phyloP scores from a whole-genome alignment of 2,113 vertebrate genomes.

The Gorilla gorilla region DNA sequence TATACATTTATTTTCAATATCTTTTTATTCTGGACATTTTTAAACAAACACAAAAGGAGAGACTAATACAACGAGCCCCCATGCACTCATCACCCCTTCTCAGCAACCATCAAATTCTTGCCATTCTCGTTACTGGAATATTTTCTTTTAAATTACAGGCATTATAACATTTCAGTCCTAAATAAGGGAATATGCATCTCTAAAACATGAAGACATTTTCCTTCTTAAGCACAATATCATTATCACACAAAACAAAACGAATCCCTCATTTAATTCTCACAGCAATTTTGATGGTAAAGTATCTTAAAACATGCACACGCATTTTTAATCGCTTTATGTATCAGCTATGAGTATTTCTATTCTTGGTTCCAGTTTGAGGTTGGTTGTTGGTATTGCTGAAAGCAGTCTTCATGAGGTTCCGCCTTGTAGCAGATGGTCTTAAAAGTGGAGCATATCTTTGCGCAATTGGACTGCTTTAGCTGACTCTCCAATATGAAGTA shows the following conservation, averaged over 20 bases:
- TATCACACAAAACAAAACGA: neutral
- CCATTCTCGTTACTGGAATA: neutral
- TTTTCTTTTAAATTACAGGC: neutral
- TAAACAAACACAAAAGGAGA: neutral
- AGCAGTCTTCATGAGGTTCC: neutral
- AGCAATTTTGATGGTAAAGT: neutral
- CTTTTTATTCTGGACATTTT: neutral
- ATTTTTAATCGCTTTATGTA: neutral
- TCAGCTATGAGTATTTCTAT: neutral
- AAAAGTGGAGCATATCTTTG: neutral
- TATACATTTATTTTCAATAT: neutral
- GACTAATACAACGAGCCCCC: neutral
- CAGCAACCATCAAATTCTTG: neutral
- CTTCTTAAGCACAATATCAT: neutral
- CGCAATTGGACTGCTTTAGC: neutral
- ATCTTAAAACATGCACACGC: neutral
- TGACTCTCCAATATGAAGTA: neutral
- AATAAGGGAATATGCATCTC: neutral
- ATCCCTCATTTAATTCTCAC: neutral
- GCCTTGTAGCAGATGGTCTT: neutral
- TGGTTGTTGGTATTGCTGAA: neutral
- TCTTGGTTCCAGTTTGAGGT: neutral
- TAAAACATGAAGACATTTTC: neutral
- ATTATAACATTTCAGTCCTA: neutral
- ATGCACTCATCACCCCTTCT: neutral